Evolutionary conservation across 2,888 invertebrate genomes (phyloP).

Genomic region (Andricus curvator): DNA sequence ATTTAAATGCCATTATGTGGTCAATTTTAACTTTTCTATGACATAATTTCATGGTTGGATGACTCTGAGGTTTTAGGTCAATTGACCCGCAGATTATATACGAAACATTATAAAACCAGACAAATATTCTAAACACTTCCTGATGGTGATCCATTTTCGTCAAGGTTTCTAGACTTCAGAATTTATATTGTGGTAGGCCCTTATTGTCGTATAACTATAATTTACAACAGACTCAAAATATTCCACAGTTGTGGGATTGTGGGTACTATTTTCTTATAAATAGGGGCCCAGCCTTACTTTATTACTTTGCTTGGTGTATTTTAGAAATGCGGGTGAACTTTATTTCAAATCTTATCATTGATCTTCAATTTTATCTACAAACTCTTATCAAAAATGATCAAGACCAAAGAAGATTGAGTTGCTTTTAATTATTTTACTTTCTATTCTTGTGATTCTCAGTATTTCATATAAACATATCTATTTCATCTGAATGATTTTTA

Average conservation of each 20-base stretch:
- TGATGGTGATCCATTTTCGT: slow-evolving; percentile 27
- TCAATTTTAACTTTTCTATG: neutral
- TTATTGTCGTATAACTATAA: neutral
- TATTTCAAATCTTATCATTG: neutral
- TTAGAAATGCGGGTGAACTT: slow-evolving; percentile 12
- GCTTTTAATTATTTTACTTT: neutral
- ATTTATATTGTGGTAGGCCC: slow-evolving; percentile 20
- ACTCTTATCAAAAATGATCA: neutral
- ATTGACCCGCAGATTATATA: slow-evolving; percentile 36
- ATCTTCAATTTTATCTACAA: neutral
- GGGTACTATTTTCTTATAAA: slow-evolving; percentile 14
- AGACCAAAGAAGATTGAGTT: neutral
- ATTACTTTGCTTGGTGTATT: slow-evolving; percentile 13
- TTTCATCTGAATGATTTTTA: too few species aligned
- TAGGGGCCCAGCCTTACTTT: neutral
- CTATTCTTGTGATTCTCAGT: too few species aligned
- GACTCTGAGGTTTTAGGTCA: neutral
- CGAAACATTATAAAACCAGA: slow-evolving; percentile 12
- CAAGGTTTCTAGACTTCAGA: slow-evolving; percentile 2
- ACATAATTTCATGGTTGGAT: neutral
- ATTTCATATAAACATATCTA: too few species aligned
- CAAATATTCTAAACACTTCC: neutral
- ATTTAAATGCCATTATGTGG: slow-evolving; percentile 7
- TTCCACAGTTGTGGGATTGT: slow-evolving; percentile 14
- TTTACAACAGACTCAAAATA: slow-evolving; percentile 1